These are phyloP conservation scores for Hirtodrosophila trivittata DNA, from an alignment of 2,888 invertebrate genomes.

Conservation along the genomic window DNA sequence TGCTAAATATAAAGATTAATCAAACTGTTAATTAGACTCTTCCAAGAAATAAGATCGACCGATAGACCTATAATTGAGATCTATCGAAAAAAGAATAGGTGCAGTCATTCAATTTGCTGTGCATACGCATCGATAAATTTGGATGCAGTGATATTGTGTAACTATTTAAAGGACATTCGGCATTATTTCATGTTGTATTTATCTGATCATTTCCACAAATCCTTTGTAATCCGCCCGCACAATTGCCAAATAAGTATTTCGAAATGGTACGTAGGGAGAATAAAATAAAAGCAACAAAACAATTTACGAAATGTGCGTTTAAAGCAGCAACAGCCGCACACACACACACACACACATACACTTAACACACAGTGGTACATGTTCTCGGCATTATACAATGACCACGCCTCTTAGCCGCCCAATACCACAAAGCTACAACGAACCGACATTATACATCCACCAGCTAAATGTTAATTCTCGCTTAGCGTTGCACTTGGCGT, in stretches of 20 bases:
- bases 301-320: constrained; percentile 34
- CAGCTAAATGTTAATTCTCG: constrained; percentile 72
- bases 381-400: constrained; percentile 11
- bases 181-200: no score
- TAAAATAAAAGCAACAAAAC: constrained; percentile 27
- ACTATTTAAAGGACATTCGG: no score
- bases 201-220: constrained; percentile 39
- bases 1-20: no score
- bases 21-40: no score
- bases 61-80: no score
- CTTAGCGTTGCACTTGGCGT: constrained; percentile 60
- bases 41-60: no score
- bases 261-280: constrained; percentile 9
- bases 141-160: no score
- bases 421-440: constrained; percentile 17
- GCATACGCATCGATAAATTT: no score
- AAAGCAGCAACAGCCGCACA: constrained; percentile 18
- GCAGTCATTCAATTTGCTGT: no score
- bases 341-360: not conserved
- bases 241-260: constrained; percentile 36
- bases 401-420: constrained; percentile 3
- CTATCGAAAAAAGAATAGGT: no score
- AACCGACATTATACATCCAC: constrained; percentile 61
- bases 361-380: not conserved
- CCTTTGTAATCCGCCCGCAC: constrained; percentile 42